Evolutionary conservation across 2,113 vertebrate species (phyloP), one percentile per base, ranked within the genome.

Genomic region (Monopterus albus): DNA sequence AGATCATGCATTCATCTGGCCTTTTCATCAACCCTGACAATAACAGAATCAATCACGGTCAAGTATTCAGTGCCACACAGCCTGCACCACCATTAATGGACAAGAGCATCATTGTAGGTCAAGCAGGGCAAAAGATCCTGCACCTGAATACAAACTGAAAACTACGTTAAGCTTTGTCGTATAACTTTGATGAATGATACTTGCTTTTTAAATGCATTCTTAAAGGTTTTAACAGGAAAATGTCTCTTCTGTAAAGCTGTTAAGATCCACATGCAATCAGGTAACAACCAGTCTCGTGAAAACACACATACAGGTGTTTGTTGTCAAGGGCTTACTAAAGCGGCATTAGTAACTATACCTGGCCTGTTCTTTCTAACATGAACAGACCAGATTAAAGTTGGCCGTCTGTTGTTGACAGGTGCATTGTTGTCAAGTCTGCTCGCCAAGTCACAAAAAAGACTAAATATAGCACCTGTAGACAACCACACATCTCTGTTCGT

Each of bases 391-490:
- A 81, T 88, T 86, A 85, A 60, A 59, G 26, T 2, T 42, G 57
- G 26, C 71, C 72, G 55, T 63, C 72, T 87, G 81, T 14, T 59
- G 53, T 47, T 86, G 70, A 79, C 79, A 81, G 72, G 40, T 73
- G 31, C 26, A 21, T n/a, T 72, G 74, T 79, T 75, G 38, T 46
- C 47, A 47, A n/a, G 13, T 49, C 42, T 39, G 29, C 18, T 56
- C 39, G 40, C 23, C n/a, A 31, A 23, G 13, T 15, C 52, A 9
- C 5, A 52, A 45, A n/a, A 14, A 53, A 43, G 25, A 11, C 29
- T 18, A n/a, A n/a, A n/a, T n/a, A n/a, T n/a, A 26, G n/a, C 14
- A 40, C 6, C 2, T 47, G 12, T 20, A 36, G 13, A 50, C 23
- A 52, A 20, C 12, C 20, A 42, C 28, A 52, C 23, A 39, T 1